Evolutionary conservation across 2,888 invertebrate genomes (phyloP).

Genomic region (Chaitophorus viminalis): DNA sequence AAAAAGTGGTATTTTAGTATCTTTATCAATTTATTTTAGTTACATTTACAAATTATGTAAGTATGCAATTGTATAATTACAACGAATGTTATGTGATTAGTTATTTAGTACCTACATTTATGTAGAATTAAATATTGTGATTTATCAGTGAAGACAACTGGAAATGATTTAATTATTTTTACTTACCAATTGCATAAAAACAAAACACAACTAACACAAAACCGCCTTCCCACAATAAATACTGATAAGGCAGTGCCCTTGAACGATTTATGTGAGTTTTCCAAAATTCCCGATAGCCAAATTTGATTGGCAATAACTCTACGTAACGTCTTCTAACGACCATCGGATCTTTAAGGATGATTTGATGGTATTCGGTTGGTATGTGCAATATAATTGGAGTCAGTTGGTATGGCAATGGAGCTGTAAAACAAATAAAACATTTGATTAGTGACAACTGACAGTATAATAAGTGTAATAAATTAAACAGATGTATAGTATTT

Average conservation of each 20-base stretch:
- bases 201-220: slow-evolving; percentile 55
- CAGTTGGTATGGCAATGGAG: slow-evolving; percentile 34
- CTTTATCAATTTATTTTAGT: no score
- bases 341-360: slow-evolving; percentile 37
- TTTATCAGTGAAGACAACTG: not conserved
- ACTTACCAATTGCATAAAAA: slow-evolving; percentile 52
- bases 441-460: not conserved
- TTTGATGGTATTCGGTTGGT: slow-evolving; percentile 29
- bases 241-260: slow-evolving; percentile 54
- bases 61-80: no score
- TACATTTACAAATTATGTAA: no score
- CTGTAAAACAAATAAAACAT: slow-evolving; percentile 23
- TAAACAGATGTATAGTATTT: no score
- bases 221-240: slow-evolving; percentile 54
- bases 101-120: no score
- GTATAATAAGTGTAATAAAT: not conserved
- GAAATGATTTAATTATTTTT: not conserved
- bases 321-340: slow-evolving; percentile 6
- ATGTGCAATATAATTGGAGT: slow-evolving; percentile 36
- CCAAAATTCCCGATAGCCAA: slow-evolving; percentile 53
- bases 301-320: slow-evolving; percentile 45
- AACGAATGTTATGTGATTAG: no score
- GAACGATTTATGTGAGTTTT: slow-evolving; percentile 48
- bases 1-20: no score
- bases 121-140: no score